Conservation (phyloP, 2,797 vertebrate genomes). For the Propithecus perrieri region DNA sequence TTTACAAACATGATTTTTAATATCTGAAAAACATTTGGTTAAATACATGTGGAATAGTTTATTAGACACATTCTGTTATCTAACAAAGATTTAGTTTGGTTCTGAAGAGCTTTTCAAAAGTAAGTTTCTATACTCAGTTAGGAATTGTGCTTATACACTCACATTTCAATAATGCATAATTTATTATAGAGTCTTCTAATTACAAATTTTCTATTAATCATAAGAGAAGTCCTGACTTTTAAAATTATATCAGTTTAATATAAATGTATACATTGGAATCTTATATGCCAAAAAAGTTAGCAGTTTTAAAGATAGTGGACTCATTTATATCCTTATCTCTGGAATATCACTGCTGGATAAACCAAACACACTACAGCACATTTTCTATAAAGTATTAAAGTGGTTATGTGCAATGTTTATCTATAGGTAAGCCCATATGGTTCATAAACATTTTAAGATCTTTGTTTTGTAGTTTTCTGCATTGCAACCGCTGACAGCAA, state of each 20-base stretch:
- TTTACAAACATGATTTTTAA: conserved; percentile 24
- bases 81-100: conserved; percentile 18
- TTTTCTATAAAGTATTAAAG: conserved; percentile 1
- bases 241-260: neutral
- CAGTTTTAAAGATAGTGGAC: neutral
- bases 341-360: neutral
- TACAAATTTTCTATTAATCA: neutral
- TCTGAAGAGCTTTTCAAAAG: conserved; percentile 11
- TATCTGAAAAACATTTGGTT: neutral
- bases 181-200: neutral
- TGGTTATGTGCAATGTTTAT: neutral
- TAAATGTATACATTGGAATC: neutral
- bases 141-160: neutral
- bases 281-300: neutral
- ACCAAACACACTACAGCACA: neutral
- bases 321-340: neutral
- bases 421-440: neutral
- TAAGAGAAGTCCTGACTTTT: neutral
- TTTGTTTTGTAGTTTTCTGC: neutral
- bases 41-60: neutral
- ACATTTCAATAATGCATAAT: neutral
- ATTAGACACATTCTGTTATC: neutral
- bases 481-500: neutral
- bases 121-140: neutral
- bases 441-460: conserved; percentile 34